Evolutionary conservation across 2,797 vertebrate genomes (phyloP).

Genomic region (Falco rusticolus): DNA sequence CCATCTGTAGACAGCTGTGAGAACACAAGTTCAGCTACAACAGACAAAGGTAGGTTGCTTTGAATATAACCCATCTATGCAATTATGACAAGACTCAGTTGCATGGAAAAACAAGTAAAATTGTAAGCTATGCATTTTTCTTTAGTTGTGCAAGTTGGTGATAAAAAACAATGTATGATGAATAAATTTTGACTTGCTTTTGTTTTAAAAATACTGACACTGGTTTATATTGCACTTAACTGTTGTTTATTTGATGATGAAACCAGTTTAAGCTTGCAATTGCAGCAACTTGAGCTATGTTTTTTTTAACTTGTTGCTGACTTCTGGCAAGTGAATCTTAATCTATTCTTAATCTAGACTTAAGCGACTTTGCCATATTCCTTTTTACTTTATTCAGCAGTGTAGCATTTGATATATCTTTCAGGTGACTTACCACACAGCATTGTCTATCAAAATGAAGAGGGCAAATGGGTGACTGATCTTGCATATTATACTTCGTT

Average conservation of each 20-base stretch:
- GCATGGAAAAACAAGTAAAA: background rate
- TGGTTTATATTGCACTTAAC: background rate
- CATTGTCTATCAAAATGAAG: conserved; percentile 94
- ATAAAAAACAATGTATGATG: background rate
- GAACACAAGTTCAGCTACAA: background rate
- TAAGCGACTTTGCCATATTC: background rate
- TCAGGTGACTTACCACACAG: conserved; percentile 69
- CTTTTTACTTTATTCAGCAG: background rate
- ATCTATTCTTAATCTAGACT: background rate
- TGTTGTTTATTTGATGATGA: background rate
- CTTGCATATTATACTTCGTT: conserved; percentile 95
- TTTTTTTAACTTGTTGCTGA: background rate
- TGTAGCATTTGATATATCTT: background rate
- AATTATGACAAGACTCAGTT: background rate
- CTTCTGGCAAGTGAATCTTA: background rate
- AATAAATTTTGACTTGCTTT: background rate
- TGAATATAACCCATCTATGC: background rate
- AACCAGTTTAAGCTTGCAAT: background rate
- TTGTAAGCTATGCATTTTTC: background rate
- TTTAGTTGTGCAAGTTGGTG: background rate
- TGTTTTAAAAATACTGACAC: background rate
- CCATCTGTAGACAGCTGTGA: conserved; percentile 75
- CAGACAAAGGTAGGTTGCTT: conserved; percentile 46
- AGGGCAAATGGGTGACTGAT: conserved; percentile 97
- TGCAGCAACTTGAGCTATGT: background rate